Evolutionary conservation across 2,113 vertebrate species (phyloP).

Genomic region (Lampris incognitus): DNA sequence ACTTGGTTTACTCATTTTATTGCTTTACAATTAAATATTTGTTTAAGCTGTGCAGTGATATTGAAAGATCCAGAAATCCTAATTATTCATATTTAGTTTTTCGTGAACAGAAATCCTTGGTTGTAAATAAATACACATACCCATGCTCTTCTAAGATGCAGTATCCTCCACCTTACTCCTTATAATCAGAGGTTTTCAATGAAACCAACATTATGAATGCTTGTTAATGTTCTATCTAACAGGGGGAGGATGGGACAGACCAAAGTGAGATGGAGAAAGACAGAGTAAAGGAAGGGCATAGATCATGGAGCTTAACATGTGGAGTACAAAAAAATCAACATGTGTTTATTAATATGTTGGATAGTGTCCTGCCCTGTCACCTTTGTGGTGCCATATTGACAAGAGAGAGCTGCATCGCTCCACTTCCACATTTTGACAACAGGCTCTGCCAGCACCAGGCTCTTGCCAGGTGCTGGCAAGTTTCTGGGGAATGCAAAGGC

Average conservation of each 20-base stretch:
- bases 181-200: neutral
- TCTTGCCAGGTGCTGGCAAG: neutral
- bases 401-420: neutral
- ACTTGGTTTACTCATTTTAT: too few species aligned
- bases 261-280: slow-evolving; percentile 12
- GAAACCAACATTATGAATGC: neutral
- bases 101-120: neutral
- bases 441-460: neutral
- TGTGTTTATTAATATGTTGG: slow-evolving; percentile 68
- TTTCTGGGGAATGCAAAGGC: neutral
- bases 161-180: neutral
- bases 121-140: neutral
- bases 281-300: slow-evolving; percentile 20
- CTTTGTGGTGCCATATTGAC: slow-evolving; percentile 36
- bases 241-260: slow-evolving; percentile 1
- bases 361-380: slow-evolving; percentile 61
- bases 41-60: too few species aligned
- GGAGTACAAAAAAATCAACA: slow-evolving; percentile 37
- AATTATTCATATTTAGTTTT: neutral
- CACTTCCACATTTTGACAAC: too few species aligned
- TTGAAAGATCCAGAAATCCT: too few species aligned
- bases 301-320: slow-evolving; percentile 32
- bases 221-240: neutral
- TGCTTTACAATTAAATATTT: too few species aligned
- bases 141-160: too few species aligned